Percentiles rank a stretch among this genome's conserved stretches.
phyloP scores from a whole-genome alignment of 2,797 vertebrate species.

The Danio choprae region DNA sequence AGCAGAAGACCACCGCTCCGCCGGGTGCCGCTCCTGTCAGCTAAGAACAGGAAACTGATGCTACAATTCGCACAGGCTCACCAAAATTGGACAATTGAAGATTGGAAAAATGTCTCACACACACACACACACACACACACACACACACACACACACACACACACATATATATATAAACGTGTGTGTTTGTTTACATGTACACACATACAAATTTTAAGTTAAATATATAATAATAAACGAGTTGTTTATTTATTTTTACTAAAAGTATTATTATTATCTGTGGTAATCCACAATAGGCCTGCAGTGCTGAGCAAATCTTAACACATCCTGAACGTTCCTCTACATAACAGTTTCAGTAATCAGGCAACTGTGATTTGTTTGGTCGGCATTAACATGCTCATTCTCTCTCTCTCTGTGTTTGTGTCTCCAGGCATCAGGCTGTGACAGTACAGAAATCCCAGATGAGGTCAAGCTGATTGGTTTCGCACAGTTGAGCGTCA shows the following conservation, averaged over 20 bases:
- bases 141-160: no score
- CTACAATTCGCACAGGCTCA: no score
- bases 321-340: not conserved
- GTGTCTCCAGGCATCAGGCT: constrained; percentile 86
- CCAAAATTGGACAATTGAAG: no score
- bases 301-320: not conserved
- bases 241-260: not conserved
- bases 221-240: no score
- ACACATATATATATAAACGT: no score
- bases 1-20: no score
- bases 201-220: no score
- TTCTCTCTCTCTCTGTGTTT: constrained; percentile 43
- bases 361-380: constrained; percentile 28
- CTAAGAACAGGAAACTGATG: no score
- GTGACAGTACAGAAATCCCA: constrained; percentile 91
- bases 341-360: not conserved
- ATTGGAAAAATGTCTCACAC: no score
- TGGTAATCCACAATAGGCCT: not conserved
- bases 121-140: no score
- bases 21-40: no score
- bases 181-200: no score
- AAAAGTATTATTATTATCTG: not conserved
- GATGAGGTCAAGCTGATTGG: constrained; percentile 98
- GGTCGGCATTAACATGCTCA: not conserved
- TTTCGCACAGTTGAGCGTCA: constrained; percentile 95